Conservation (phyloP, 2,888 invertebrate species). For the Nineta flava region DNA sequence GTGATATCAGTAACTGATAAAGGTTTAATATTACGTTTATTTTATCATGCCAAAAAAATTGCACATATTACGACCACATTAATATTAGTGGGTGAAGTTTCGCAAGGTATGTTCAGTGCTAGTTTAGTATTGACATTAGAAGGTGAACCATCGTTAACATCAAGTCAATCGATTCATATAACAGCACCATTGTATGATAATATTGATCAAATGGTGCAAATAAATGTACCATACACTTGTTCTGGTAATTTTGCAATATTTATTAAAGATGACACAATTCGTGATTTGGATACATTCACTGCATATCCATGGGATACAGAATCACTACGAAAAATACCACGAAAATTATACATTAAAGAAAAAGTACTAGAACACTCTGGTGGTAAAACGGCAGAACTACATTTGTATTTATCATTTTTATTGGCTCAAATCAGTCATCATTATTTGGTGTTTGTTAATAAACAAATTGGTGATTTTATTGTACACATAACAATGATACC, state of each 20-base stretch:
- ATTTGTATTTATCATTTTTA: too few species aligned
- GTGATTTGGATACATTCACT: too few species aligned
- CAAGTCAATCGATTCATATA: background rate
- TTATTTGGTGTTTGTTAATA: too few species aligned
- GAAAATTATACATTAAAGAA: background rate
- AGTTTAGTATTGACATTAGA: background rate
- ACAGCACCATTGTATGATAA: background rate
- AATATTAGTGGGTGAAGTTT: background rate
- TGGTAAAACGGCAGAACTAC: too few species aligned
- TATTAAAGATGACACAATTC: background rate
- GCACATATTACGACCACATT: background rate
- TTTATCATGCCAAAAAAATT: background rate
- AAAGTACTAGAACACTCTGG: too few species aligned
- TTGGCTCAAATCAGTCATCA: too few species aligned
- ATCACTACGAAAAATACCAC: background rate
- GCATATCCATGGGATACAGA: background rate
- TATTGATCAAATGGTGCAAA: background rate
- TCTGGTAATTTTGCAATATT: background rate
- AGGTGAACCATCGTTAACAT: background rate
- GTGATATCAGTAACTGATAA: background rate
- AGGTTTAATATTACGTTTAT: background rate
- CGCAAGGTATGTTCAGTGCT: background rate
- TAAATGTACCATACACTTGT: background rate
- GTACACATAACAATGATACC: too few species aligned
- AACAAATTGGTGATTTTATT: too few species aligned